phyloP scores from a whole-genome alignment of 2,797 vertebrate species.

The Streptopelia turtur region DNA sequence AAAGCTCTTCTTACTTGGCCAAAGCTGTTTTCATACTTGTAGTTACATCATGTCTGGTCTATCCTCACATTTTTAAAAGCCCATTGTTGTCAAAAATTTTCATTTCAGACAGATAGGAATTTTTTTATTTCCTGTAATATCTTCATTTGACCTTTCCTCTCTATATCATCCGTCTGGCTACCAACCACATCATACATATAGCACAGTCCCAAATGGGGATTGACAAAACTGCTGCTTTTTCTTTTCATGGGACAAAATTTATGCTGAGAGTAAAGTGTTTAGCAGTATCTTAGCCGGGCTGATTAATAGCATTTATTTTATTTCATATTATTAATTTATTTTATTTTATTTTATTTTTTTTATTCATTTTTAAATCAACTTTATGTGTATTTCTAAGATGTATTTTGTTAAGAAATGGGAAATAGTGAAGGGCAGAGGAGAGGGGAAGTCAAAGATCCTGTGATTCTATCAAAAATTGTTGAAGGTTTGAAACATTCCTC shows the following conservation, averaged over 20 bases:
- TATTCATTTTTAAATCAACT: background rate
- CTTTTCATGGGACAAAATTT: background rate
- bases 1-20: background rate
- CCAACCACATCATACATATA: background rate
- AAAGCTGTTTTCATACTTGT: background rate
- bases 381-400: background rate
- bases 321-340: no score
- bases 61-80: background rate
- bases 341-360: background rate
- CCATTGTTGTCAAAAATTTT: background rate
- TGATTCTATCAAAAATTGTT: background rate
- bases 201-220: background rate
- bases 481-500: background rate
- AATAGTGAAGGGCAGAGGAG: rapidly evolving
- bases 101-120: background rate
- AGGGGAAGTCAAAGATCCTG: background rate
- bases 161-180: no score
- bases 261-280: background rate
- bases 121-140: background rate
- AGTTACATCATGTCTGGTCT: background rate
- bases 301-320: no score
- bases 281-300: background rate
- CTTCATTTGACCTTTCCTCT: background rate
- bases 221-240: background rate
- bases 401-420: background rate